Base-by-base conservation (phyloP, 2,113 vertebrate species). In the Peromyscus californicus region DNA sequence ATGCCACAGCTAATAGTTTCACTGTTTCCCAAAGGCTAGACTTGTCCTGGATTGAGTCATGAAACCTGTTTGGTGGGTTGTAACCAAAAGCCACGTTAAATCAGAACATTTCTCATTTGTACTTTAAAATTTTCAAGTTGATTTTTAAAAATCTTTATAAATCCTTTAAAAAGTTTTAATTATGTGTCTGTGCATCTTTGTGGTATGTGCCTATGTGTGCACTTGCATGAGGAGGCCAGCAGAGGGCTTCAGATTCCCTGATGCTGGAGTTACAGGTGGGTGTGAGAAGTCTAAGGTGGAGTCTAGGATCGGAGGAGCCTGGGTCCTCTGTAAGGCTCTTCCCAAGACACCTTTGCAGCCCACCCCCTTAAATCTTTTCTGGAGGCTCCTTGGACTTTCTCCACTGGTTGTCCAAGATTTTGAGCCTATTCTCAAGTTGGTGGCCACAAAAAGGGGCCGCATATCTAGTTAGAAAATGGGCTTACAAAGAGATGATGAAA, bases 91-190 rank as follows among this genome's bases (percentile, higher is more conserved):
- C 3, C 51, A 59, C 59, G 31, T 5, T 75, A 31, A 75, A 86
- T 93, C 61, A 92, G 76, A 79, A 33, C n/a, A 61, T 87, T 94
- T 79, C 9, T 12, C 11, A 80, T 93, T 89, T 85, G 17, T 69
- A n/a, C 29, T 75, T 91, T 42, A 17, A 29, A 39, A 31, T 63
- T 39, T 95, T 90, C 29, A 76, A 76, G 74, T 39, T 76, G 21
- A 29, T n/a, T 26, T 24, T 76, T 29, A 17, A 36, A 70, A 70
- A 45, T 76, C 22, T 26, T 45, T 42, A 45, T 45, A 76, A 76
- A 26, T 26, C 22, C 22, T 39, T 74, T 42, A 11, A 42, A 11
- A 39, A 45, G 6, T 6, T 42, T 75, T 75, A 75, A 42, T 26
- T 45, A 26, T 75, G 29, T 79, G 26, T 51, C 13, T 79, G 26